These are phyloP conservation scores for Cynocephalus volans DNA, from an alignment of 2,113 vertebrate species.

Conservation along the genomic window DNA sequence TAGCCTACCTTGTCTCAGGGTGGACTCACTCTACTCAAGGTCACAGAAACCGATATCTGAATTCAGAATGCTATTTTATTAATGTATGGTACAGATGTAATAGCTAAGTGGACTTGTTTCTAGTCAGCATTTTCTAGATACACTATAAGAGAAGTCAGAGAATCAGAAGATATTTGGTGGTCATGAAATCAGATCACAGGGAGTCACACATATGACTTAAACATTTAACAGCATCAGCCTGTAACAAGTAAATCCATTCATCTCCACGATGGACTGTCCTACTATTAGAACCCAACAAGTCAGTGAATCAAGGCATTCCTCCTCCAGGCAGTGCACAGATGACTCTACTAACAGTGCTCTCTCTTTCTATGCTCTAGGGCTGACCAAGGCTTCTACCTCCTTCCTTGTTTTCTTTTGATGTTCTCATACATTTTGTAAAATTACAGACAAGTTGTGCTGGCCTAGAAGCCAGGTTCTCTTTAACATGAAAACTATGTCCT, in stretches of 20 bases:
- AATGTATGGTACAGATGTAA: conserved; percentile 25
- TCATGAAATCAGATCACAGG: conserved; percentile 27
- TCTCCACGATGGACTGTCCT: neutral
- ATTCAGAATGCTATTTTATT: conserved; percentile 51
- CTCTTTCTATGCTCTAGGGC: neutral
- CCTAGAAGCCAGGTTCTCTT: conserved; percentile 39
- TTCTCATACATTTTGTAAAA: conserved; percentile 29
- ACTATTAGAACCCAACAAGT: neutral
- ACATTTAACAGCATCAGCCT: conserved; percentile 29
- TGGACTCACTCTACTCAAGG: neutral
- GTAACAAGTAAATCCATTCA: neutral
- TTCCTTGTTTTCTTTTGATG: neutral
- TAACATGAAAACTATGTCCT: neutral
- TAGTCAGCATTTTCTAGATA: conserved; percentile 54
- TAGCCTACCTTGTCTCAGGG: neutral
- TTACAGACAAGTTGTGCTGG: conserved; percentile 16
- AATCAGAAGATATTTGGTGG: conserved; percentile 47
- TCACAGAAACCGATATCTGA: conserved; percentile 42
- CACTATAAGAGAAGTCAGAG: conserved; percentile 18
- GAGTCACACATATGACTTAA: conserved; percentile 20
- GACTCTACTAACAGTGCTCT: neutral
- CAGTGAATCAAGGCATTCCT: neutral
- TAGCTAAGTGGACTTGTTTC: conserved; percentile 44
- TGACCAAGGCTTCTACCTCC: neutral
- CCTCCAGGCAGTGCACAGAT: neutral